A percentile compares a stretch with the other conserved stretches of the same genome.
Conservation (phyloP, 2,888 invertebrate genomes). For the Mythimna pallens region DNA sequence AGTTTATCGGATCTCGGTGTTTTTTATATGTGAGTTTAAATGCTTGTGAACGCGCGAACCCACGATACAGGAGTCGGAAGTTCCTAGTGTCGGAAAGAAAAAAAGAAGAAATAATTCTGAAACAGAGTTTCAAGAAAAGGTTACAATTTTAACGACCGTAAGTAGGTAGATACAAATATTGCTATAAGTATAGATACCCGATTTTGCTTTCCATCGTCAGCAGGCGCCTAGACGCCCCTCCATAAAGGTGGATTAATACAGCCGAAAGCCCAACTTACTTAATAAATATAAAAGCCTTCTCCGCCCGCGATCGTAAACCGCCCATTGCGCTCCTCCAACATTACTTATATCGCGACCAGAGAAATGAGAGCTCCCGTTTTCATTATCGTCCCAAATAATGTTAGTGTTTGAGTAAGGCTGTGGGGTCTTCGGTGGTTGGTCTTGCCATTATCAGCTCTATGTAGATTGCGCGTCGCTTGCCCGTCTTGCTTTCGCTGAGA, state of each 20-base stretch:
- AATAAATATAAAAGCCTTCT: constrained; percentile 91
- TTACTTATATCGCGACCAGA: constrained; percentile 86
- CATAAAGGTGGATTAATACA: constrained; percentile 90
- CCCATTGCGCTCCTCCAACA: constrained; percentile 88
- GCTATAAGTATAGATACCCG: constrained; percentile 50
- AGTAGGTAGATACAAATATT: constrained; percentile 14
- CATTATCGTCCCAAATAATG: constrained; percentile 75
- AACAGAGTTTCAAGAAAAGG: not conserved
- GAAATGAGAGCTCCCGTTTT: constrained; percentile 78
- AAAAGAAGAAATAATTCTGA: not conserved
- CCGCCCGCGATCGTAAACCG: constrained; percentile 88
- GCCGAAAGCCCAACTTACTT: constrained; percentile 91
- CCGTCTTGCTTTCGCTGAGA: constrained; percentile 87
- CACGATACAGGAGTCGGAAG: too few relatives aligned
- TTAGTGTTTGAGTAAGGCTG: constrained; percentile 69
- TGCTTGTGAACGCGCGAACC: too few relatives aligned
- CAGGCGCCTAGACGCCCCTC: constrained; percentile 85
- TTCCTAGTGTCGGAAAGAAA: too few relatives aligned
- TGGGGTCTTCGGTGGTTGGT: constrained; percentile 75
- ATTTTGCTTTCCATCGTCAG: constrained; percentile 65
- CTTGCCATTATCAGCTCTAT: constrained; percentile 89
- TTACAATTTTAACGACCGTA: not conserved
- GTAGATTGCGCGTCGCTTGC: constrained; percentile 87
- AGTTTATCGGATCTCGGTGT: too few relatives aligned
- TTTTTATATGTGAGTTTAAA: too few relatives aligned